These are phyloP conservation scores for Motacilla alba DNA, from an alignment of 2,113 vertebrate species.

Conservation along the genomic window DNA sequence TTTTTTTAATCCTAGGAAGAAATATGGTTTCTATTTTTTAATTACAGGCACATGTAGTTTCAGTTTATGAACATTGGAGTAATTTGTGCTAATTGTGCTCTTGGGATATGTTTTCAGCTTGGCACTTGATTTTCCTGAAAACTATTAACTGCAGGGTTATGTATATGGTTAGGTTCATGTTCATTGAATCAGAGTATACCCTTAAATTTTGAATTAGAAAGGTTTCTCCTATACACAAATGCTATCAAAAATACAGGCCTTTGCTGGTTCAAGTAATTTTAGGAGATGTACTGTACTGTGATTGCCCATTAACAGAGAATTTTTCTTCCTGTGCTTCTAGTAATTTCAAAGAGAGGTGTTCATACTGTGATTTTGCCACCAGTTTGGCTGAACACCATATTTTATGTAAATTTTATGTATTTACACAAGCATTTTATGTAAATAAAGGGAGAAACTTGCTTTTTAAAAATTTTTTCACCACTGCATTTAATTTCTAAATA, in stretches of 20 bases:
- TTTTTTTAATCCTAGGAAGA: background rate
- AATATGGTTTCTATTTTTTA: background rate
- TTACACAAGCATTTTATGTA: background rate
- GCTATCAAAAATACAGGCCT: background rate
- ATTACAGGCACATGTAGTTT: background rate
- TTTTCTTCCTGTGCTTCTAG: background rate
- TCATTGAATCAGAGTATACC: background rate
- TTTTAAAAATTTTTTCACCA: background rate
- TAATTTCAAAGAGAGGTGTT: background rate
- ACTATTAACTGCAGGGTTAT: background rate
- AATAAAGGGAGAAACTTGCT: background rate
- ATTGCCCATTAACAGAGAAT: background rate
- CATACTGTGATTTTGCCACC: background rate
- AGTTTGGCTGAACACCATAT: background rate
- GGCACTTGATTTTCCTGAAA: background rate
- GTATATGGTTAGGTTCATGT: background rate
- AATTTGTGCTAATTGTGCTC: background rate
- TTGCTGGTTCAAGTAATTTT: background rate
- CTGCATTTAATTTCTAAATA: background rate
- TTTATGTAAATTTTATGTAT: background rate
- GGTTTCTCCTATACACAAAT: background rate
- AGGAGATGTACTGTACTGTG: background rate
- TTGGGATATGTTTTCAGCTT: background rate
- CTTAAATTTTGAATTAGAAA: background rate
- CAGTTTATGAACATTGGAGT: background rate